Conservation (phyloP, 2,797 vertebrate species). For the Champsocephalus esox region DNA sequence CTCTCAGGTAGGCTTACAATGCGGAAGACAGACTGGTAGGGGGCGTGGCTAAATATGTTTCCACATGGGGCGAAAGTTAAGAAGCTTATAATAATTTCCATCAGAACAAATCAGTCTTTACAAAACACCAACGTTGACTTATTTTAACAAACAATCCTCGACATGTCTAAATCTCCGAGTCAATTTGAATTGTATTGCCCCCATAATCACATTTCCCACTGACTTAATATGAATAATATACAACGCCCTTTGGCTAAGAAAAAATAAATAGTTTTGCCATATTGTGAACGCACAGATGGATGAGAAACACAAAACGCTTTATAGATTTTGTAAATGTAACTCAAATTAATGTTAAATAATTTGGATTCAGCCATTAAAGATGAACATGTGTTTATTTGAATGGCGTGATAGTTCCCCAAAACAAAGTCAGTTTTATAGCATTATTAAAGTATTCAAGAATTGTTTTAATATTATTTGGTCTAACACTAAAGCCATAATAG, state of each 20-base stretch:
- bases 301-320: too few species aligned
- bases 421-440: neutral
- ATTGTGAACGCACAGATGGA: neutral
- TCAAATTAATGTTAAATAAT: neutral
- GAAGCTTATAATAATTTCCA: neutral
- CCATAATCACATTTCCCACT: neutral
- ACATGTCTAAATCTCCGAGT: neutral
- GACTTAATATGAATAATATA: neutral
- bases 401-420: neutral
- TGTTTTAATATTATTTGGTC: neutral
- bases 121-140: neutral
- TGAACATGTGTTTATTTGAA: neutral
- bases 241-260: too few species aligned
- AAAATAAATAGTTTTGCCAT: neutral
- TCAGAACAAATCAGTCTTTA: neutral
- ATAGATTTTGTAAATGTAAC: neutral
- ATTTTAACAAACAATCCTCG: too few species aligned
- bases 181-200: neutral
- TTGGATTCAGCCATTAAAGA: neutral
- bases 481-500: constrained; percentile 82
- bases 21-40: constrained; percentile 27
- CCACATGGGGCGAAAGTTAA: neutral
- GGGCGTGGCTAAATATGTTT: constrained; percentile 25
- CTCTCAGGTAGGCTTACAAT: constrained; percentile 1
- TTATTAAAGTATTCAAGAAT: too few species aligned